phyloP scores from a whole-genome alignment of 2,113 vertebrate genomes.

The Mionectes macconnelli region DNA sequence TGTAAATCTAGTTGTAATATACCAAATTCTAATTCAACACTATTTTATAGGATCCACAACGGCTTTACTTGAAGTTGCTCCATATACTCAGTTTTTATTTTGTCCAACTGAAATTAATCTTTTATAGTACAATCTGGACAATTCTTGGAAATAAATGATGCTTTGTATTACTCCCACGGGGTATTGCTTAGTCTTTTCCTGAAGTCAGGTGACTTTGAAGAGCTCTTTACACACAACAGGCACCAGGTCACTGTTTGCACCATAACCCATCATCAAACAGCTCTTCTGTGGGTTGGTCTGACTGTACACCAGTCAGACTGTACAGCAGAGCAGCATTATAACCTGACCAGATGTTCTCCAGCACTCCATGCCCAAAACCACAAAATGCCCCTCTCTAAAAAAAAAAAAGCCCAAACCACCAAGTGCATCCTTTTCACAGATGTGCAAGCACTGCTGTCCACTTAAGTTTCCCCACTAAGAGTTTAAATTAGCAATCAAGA shows the following conservation, averaged over 20 bases:
- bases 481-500: neutral
- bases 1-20: neutral
- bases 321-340: slow-evolving; percentile 83
- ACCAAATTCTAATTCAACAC: neutral
- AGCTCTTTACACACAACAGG: slow-evolving; percentile 80
- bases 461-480: neutral
- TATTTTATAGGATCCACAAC: neutral
- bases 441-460: neutral
- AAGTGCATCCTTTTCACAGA: neutral
- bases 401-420: neutral
- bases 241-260: slow-evolving; percentile 82
- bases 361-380: slow-evolving; percentile 78
- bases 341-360: slow-evolving; percentile 79
- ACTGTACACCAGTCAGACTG: slow-evolving; percentile 82
- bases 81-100: neutral
- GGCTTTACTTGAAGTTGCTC: neutral
- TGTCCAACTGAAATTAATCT: neutral
- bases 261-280: slow-evolving; percentile 83
- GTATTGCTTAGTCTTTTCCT: slow-evolving; percentile 73
- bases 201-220: slow-evolving; percentile 75
- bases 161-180: slow-evolving; percentile 66
- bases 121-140: neutral
- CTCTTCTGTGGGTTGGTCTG: slow-evolving; percentile 87
- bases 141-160: neutral
- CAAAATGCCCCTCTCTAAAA: slow-evolving; percentile 75